Conservation (phyloP, 2,113 vertebrate genomes). For the Ceyx melanurus region DNA sequence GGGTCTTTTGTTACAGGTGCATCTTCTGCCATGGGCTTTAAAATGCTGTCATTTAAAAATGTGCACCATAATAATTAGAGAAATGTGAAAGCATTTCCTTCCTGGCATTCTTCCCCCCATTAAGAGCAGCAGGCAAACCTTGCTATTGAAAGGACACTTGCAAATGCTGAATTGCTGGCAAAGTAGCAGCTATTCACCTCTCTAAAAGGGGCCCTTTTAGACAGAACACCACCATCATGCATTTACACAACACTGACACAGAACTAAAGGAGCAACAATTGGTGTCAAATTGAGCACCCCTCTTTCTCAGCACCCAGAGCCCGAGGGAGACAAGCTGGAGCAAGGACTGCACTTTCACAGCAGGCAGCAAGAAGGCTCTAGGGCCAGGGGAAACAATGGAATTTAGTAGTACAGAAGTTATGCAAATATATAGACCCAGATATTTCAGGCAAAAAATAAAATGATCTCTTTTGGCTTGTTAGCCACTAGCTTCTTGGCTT, state of each 20-base stretch:
- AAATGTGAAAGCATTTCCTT: background rate
- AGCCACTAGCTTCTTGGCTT: background rate
- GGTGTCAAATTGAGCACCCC: background rate
- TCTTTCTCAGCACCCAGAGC: background rate
- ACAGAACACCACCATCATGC: rapidly evolving
- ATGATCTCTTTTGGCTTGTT: background rate
- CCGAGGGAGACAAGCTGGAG: background rate
- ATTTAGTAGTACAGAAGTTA: background rate
- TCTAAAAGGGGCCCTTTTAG: background rate
- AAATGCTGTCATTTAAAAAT: background rate
- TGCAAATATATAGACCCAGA: background rate
- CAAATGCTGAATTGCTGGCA: background rate
- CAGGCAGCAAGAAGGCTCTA: background rate
- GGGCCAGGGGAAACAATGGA: background rate
- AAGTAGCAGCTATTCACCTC: background rate
- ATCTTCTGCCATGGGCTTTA: background rate
- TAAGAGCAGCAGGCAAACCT: background rate
- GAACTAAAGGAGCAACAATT: background rate
- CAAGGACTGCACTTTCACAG: background rate
- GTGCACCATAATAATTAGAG: background rate
- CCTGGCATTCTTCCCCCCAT: background rate
- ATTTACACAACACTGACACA: background rate
- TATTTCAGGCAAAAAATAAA: background rate
- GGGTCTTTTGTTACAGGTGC: background rate
- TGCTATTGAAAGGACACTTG: background rate